A percentile compares a stretch with the other conserved stretches of the same genome.
Evolutionary conservation across 2,113 vertebrate genomes (phyloP).

Genomic region (Aramus guarauna): DNA sequence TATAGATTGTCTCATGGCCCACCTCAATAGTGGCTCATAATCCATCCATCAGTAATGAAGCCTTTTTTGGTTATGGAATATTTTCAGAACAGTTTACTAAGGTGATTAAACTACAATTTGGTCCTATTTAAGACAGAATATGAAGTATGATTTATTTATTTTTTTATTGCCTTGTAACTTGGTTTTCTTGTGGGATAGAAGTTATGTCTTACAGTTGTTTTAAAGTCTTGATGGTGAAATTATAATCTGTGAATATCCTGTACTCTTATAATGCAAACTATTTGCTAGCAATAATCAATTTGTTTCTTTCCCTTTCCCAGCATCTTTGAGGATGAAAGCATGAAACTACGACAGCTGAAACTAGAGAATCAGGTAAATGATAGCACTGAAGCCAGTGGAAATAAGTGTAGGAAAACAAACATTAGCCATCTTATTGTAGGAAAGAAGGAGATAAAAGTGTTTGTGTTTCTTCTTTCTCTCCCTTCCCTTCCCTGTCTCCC

Average conservation of each 20-base stretch:
- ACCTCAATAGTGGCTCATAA: background rate
- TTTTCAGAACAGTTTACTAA: background rate
- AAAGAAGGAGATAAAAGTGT: too few species aligned
- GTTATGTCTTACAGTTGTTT: background rate
- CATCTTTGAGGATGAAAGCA: conserved; percentile 83
- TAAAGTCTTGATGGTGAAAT: background rate
- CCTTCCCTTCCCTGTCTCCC: too few species aligned
- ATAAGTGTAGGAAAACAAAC: background rate
- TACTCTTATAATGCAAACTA: background rate
- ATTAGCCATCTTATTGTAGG: background rate
- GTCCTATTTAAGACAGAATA: background rate
- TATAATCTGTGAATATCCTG: background rate
- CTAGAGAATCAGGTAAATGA: conserved; percentile 89
- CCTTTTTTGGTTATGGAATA: background rate
- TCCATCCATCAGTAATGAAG: background rate
- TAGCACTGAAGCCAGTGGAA: background rate
- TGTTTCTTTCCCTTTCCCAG: conserved; percentile 67
- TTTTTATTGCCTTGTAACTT: background rate
- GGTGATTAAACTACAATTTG: background rate
- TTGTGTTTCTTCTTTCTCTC: too few species aligned
- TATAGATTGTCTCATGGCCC: background rate
- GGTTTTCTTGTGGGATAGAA: background rate
- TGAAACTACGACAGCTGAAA: conserved; percentile 88
- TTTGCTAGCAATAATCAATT: background rate
- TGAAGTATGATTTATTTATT: background rate